A percentile compares a stretch with the other conserved stretches of the same genome.
These are phyloP conservation scores for Zeuzera pyrina DNA, from an alignment of 2,888 invertebrate species.

Conservation along the genomic window DNA sequence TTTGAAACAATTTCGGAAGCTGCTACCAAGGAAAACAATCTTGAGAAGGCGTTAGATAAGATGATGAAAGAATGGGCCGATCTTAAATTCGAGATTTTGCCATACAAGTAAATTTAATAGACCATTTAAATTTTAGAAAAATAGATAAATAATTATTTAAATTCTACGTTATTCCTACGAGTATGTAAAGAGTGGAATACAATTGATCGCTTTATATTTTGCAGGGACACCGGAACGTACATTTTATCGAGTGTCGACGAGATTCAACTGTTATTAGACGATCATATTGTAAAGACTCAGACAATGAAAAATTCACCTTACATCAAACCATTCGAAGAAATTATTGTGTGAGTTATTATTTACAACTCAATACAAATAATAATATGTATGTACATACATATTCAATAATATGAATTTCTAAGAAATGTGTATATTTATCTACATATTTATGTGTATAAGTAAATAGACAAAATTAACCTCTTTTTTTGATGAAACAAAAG, in stretches of 20 bases:
- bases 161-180: neutral
- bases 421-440: neutral
- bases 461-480: neutral
- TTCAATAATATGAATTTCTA: neutral
- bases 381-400: neutral
- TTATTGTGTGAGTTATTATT: constrained; percentile 76
- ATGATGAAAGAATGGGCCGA: constrained; percentile 95
- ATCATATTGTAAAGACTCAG: constrained; percentile 96
- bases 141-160: neutral
- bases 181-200: neutral
- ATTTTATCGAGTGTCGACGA: constrained; percentile 94
- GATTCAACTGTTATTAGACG: constrained; percentile 93
- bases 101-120: constrained; percentile 75
- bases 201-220: constrained; percentile 13
- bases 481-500: constrained; percentile 1
- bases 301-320: constrained; percentile 98
- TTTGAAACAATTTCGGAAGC: constrained; percentile 95
- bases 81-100: constrained; percentile 79
- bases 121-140: too few species aligned
- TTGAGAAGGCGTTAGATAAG: constrained; percentile 89
- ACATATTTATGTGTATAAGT: too few species aligned
- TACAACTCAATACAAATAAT: neutral
- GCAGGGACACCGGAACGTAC: constrained; percentile 89
- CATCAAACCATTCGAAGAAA: constrained; percentile 93
- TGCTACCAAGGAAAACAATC: constrained; percentile 95